Evolutionary conservation across 2,797 vertebrate genomes (phyloP).

Genomic region (Neosilurus mollespiculum): DNA sequence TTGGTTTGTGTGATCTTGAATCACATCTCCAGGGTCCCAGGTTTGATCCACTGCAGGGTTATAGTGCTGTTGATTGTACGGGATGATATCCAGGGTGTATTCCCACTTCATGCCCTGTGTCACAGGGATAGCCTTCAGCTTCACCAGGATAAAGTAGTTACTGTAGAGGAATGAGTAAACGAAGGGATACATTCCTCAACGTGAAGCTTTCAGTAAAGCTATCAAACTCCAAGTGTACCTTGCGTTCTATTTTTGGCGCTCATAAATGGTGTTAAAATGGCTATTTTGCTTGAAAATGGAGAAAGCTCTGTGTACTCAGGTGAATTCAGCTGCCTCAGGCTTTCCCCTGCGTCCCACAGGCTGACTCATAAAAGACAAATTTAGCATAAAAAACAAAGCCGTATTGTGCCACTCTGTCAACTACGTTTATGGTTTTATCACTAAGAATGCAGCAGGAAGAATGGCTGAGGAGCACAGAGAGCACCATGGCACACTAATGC

Average conservation of each 20-base stretch:
- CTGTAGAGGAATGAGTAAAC: not conserved
- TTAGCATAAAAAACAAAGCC: conserved; percentile 67
- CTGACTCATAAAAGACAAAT: conserved; percentile 64
- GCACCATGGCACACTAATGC: conserved; percentile 48
- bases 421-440: conserved; percentile 65
- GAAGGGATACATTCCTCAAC: not conserved
- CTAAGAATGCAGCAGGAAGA: conserved; percentile 59
- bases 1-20: not conserved
- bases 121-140: not conserved
- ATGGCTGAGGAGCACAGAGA: conserved; percentile 51
- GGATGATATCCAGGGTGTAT: not conserved
- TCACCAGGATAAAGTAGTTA: not conserved
- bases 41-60: conserved; percentile 6
- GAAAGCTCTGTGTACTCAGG: conserved; percentile 7
- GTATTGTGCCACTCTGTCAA: conserved; percentile 52
- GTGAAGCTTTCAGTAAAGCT: not conserved
- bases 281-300: conserved; percentile 3
- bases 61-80: not conserved
- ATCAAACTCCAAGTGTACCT: not conserved
- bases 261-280: not conserved
- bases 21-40: not conserved
- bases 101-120: not conserved
- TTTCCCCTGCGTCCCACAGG: conserved; percentile 48
- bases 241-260: not conserved
- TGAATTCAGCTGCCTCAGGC: conserved; percentile 36